Conservation (phyloP, 2,113 vertebrate species). For the Calidris pygmaea region DNA sequence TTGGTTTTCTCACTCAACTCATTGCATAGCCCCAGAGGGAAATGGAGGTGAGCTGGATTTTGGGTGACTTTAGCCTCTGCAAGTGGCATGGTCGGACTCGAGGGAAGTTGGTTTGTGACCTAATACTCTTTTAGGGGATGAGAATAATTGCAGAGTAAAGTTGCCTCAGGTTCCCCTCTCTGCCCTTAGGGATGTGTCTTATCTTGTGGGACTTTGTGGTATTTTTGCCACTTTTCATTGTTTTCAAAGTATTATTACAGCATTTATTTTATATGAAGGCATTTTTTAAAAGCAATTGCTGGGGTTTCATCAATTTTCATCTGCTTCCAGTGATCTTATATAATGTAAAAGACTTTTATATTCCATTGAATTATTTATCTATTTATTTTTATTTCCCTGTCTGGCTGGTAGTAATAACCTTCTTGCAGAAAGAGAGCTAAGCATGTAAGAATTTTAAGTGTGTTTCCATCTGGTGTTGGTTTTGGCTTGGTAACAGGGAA, state of each 20-base stretch:
- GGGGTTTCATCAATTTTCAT: not conserved
- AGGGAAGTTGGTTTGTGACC: not conserved
- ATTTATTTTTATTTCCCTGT: not conserved
- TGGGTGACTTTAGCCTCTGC: not conserved
- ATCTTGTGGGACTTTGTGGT: not conserved
- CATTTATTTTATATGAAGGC: not conserved
- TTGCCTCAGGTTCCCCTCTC: not conserved
- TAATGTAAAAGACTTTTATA: not conserved
- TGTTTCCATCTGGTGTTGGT: slow-evolving; percentile 40
- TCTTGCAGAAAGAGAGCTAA: not conserved
- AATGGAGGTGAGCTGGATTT: not conserved
- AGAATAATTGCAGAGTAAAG: not conserved
- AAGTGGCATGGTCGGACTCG: not conserved
- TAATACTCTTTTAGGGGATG: not conserved
- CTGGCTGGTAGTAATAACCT: not conserved
- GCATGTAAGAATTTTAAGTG: slow-evolving; percentile 35
- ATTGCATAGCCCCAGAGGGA: not conserved
- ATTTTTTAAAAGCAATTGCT: not conserved
- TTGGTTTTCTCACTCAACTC: not conserved
- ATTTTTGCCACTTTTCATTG: not conserved
- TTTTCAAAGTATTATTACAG: not conserved
- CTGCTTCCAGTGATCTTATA: not conserved
- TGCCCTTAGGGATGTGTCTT: not conserved
- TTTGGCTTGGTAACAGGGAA: slow-evolving; percentile 19
- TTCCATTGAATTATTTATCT: not conserved